These are phyloP conservation scores for Scomber colias DNA, from an alignment of 2,113 vertebrate species.

Conservation along the genomic window DNA sequence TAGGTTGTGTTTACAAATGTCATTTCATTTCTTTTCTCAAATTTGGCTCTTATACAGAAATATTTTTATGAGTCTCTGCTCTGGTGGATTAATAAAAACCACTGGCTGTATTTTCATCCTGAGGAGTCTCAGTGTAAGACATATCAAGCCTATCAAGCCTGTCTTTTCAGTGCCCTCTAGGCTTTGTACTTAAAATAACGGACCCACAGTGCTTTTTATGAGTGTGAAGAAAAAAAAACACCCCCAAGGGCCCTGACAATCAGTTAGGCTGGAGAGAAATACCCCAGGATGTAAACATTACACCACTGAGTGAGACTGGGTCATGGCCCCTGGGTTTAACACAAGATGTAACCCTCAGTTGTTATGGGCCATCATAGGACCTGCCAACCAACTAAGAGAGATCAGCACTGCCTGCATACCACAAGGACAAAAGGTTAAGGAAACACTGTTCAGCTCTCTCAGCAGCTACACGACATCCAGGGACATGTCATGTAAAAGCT, in stretches of 20 bases:
- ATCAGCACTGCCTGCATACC: slow-evolving; percentile 46
- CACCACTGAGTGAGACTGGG: slow-evolving; percentile 68
- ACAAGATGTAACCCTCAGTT: slow-evolving; percentile 65
- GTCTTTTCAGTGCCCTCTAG: slow-evolving; percentile 63
- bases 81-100: slow-evolving; percentile 36
- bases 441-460: slow-evolving; percentile 35
- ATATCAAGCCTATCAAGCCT: slow-evolving; percentile 65
- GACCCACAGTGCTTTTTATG: slow-evolving; percentile 69
- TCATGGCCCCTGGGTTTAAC: slow-evolving; percentile 72
- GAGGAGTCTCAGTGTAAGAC: slow-evolving; percentile 56
- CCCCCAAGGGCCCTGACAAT: slow-evolving; percentile 65
- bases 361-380: slow-evolving; percentile 71
- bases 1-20: slow-evolving; percentile 36
- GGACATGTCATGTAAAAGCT: slow-evolving; percentile 21
- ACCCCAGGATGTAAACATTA: slow-evolving; percentile 79
- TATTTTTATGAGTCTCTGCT: slow-evolving; percentile 41
- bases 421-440: slow-evolving; percentile 77
- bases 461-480: slow-evolving; percentile 11
- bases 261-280: slow-evolving; percentile 70
- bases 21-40: slow-evolving; percentile 31
- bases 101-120: slow-evolving; percentile 49
- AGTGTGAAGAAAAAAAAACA: slow-evolving; percentile 62
- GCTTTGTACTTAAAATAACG: slow-evolving; percentile 70
- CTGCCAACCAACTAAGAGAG: slow-evolving; percentile 69
- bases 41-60: slow-evolving; percentile 39